A percentile compares a stretch with the other conserved stretches of the same genome.
Evolutionary conservation across 64 coral and sea anemone species (phyloP).

Genomic region (Porites lutea): DNA sequence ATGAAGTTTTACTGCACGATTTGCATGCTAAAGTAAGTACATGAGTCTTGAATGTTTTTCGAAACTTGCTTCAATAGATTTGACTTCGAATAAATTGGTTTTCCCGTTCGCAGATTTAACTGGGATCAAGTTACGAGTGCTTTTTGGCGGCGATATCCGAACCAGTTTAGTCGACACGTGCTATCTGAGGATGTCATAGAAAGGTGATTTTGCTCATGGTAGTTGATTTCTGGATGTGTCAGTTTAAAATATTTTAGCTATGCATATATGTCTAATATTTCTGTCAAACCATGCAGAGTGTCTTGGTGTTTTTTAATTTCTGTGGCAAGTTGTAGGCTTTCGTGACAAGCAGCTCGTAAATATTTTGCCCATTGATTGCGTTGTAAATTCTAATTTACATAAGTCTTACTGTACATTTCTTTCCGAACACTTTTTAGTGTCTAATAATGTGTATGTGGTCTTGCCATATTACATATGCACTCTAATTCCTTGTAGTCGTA

Average conservation of each 20-base stretch:
- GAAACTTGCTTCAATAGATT: neutral
- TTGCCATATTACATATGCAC: neutral
- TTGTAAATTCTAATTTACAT: neutral
- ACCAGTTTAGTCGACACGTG: slow-evolving; percentile 98
- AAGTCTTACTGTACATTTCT: too few relatives aligned
- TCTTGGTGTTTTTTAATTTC: neutral
- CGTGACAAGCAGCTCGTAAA: neutral
- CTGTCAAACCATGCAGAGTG: too few relatives aligned
- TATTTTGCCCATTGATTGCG: neutral
- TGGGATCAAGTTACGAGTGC: slow-evolving; percentile 90
- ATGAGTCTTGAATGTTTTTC: neutral
- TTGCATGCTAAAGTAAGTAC: slow-evolving; percentile 88
- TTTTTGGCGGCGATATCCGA: slow-evolving; percentile 94
- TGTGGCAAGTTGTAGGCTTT: neutral
- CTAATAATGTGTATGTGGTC: neutral
- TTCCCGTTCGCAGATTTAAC: slow-evolving; percentile 53
- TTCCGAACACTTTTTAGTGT: too few relatives aligned
- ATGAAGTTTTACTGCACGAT: slow-evolving; percentile 92
- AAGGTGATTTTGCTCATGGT: slow-evolving; percentile 45
- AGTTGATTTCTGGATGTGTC: neutral
- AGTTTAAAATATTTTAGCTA: too few relatives aligned
- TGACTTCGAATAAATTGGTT: neutral
- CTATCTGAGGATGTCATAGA: slow-evolving; percentile 91
- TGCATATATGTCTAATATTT: too few relatives aligned
- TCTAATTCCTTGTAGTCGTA: too few relatives aligned